Conservation (phyloP, 2,113 vertebrate genomes). For the Nerophis ophidion region DNA sequence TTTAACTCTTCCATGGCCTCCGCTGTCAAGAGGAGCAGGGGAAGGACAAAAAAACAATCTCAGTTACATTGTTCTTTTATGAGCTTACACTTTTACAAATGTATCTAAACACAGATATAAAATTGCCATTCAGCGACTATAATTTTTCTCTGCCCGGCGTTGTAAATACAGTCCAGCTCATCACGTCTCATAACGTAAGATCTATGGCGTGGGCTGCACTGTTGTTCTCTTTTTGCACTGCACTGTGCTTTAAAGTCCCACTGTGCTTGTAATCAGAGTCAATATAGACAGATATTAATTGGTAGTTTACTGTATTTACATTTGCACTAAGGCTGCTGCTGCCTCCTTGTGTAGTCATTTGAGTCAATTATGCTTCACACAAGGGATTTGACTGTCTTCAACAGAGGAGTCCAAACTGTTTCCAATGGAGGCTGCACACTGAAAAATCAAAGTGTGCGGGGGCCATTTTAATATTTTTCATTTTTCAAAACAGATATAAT, state of each 20-base stretch:
- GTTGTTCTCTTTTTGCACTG: conserved; percentile 36
- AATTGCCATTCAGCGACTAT: background rate
- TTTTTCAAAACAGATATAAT: too few species aligned
- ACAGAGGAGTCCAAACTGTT: too few species aligned
- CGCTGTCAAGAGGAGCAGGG: conserved; percentile 33
- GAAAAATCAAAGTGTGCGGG: too few species aligned
- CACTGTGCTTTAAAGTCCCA: conserved; percentile 18
- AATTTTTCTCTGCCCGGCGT: background rate
- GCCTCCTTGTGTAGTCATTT: too few species aligned
- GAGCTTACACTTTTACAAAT: conserved; percentile 17
- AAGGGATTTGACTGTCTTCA: too few species aligned
- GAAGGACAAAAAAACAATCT: conserved; percentile 44
- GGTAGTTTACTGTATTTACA: too few species aligned
- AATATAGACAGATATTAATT: too few species aligned
- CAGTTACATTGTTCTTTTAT: conserved; percentile 15
- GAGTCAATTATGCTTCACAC: too few species aligned
- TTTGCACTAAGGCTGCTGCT: too few species aligned
- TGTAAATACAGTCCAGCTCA: conserved; percentile 15
- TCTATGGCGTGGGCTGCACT: conserved; percentile 22
- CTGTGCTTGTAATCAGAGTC: too few species aligned
- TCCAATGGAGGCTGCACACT: too few species aligned
- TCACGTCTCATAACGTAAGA: conserved; percentile 41
- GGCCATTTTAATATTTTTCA: too few species aligned
- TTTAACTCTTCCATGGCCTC: conserved; percentile 55
- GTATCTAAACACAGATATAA: background rate